Conservation (phyloP, 2,888 invertebrate species). For the Macropis europaea region DNA sequence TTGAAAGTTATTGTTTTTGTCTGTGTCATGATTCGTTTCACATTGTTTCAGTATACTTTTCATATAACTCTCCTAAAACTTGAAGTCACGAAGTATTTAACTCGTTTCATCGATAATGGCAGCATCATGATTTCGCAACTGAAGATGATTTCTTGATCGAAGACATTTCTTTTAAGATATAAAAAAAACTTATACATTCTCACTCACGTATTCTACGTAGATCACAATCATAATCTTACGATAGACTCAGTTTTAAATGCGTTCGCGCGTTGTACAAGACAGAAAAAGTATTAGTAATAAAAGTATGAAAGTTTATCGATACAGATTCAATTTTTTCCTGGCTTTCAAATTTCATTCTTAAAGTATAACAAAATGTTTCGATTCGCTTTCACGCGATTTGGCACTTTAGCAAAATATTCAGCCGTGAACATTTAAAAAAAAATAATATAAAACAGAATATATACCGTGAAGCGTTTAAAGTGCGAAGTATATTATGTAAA, state of each 20-base stretch:
- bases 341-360: slow-evolving; percentile 7
- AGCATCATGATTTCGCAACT: not conserved
- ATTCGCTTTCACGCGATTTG: slow-evolving; percentile 41
- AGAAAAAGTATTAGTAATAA: slow-evolving; percentile 5
- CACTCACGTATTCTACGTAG: not conserved
- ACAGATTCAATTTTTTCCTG: not conserved
- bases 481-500: slow-evolving; percentile 22
- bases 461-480: slow-evolving; percentile 30
- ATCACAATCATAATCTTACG: slow-evolving; percentile 29
- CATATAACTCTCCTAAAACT: not conserved
- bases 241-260: slow-evolving; percentile 21
- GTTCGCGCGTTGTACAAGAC: not conserved
- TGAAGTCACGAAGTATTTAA: not conserved
- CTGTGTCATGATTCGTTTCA: slow-evolving; percentile 12
- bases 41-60: not conserved
- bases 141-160: not conserved
- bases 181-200: slow-evolving; percentile 4
- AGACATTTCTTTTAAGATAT: not conserved
- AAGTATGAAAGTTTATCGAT: slow-evolving; percentile 9
- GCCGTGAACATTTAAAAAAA: slow-evolving; percentile 18
- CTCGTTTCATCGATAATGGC: not conserved
- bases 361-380: slow-evolving; percentile 39
- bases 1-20: slow-evolving; percentile 30
- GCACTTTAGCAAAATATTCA: slow-evolving; percentile 57
- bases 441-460: slow-evolving; percentile 24